Percentiles rank a stretch among this genome's conserved stretches.
phyloP scores from a whole-genome alignment of 2,797 vertebrate genomes.

The Carcharodon carcharias region DNA sequence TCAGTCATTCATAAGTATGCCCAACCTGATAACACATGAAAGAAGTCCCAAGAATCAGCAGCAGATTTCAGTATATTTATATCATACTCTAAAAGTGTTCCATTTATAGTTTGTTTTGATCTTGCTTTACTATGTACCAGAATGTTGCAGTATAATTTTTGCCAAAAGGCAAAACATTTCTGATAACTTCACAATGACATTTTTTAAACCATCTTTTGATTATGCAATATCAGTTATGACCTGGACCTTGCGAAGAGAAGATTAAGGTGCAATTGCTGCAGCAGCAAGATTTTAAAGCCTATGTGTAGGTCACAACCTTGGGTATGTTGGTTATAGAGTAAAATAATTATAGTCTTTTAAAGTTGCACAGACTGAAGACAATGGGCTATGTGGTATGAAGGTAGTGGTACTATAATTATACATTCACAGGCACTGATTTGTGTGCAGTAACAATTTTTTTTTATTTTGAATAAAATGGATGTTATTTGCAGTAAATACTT shows the following conservation, averaged over 20 bases:
- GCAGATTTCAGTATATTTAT: neutral
- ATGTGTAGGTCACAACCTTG: neutral
- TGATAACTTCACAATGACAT: neutral
- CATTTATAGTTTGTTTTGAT: neutral
- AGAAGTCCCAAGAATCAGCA: neutral
- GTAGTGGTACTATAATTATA: neutral
- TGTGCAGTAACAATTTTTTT: neutral
- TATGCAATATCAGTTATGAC: neutral
- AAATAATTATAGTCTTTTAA: neutral
- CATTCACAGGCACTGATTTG: neutral
- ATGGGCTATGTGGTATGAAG: neutral
- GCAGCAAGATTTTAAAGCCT: neutral
- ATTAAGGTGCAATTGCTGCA: no score
- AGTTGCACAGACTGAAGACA: no score
- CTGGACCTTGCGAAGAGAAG: neutral
- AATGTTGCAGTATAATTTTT: neutral
- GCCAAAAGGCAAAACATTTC: neutral
- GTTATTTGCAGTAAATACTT: neutral
- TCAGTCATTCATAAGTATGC: neutral
- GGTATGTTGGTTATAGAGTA: neutral
- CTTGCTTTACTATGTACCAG: neutral
- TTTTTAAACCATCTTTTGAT: neutral
- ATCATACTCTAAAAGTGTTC: neutral
- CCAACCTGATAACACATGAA: neutral
- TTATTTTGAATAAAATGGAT: neutral